phyloP scores from a whole-genome alignment of 2,888 invertebrate genomes.

The Malthinus seriepunctatus region DNA sequence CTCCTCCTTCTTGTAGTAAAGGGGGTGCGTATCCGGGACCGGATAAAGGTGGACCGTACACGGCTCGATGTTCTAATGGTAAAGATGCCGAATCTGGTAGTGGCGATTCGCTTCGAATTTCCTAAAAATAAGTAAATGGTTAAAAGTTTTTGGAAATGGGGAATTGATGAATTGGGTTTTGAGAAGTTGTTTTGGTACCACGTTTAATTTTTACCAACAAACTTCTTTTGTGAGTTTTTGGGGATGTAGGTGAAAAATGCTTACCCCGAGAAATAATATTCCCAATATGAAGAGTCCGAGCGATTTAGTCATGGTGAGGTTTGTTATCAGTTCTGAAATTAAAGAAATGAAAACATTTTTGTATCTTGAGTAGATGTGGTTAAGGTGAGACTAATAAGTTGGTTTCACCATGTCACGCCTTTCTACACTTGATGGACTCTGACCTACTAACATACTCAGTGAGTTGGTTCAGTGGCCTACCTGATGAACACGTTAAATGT shows the following conservation, averaged over 20 bases:
- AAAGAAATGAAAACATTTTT: conserved; percentile 47
- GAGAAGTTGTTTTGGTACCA: conserved; percentile 24
- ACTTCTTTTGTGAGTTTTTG: conserved; percentile 8
- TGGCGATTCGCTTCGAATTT: conserved; percentile 77
- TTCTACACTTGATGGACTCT: conserved; percentile 48
- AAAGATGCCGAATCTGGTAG: conserved; percentile 78
- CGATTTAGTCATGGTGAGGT: conserved; percentile 46
- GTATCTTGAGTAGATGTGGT: conserved; percentile 27
- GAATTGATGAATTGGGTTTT: neutral
- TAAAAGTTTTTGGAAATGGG: neutral
- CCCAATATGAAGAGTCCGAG: conserved; percentile 41
- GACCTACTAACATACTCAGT: conserved; percentile 55
- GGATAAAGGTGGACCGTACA: conserved; percentile 69
- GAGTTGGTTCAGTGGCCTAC: conserved; percentile 49
- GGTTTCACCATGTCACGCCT: conserved; percentile 31
- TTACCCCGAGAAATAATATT: conserved; percentile 45
- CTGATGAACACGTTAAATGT: conserved; percentile 33
- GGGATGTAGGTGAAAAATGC: conserved; percentile 17
- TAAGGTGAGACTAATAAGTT: conserved; percentile 25
- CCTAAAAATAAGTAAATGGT: conserved; percentile 60
- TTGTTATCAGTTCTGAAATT: conserved; percentile 46
- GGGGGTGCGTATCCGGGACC: conserved; percentile 55
- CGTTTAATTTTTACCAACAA: conserved; percentile 21
- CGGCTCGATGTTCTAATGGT: conserved; percentile 79
- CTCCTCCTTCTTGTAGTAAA: conserved; percentile 46